Percentiles rank a stretch among this genome's conserved stretches.
These are phyloP conservation scores for Nycticebus coucang DNA, from an alignment of 2,113 vertebrate genomes.

Conservation along the genomic window DNA sequence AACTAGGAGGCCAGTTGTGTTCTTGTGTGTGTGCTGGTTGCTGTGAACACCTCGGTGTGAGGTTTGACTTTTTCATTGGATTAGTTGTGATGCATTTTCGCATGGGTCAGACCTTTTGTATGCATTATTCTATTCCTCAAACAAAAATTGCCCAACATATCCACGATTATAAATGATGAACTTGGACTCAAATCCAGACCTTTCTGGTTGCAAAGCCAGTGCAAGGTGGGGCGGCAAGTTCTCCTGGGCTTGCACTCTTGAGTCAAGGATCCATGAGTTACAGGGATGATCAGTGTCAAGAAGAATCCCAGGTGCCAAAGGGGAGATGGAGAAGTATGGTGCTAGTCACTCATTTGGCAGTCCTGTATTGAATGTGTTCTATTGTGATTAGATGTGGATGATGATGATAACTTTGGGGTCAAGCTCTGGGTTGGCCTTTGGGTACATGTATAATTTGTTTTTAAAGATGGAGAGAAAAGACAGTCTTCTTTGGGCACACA, in stretches of 20 bases:
- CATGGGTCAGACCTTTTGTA: not conserved
- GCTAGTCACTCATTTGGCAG: fast-evolving
- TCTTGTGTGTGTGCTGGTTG: not conserved
- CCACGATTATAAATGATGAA: not conserved
- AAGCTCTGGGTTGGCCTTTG: not conserved
- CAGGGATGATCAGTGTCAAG: not conserved
- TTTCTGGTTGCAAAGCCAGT: not conserved
- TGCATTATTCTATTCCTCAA: not conserved
- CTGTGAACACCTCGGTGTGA: not conserved
- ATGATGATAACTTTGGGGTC: not conserved
- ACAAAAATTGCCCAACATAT: fast-evolving
- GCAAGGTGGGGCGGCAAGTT: fast-evolving
- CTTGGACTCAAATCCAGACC: not conserved
- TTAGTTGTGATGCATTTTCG: not conserved
- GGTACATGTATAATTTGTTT: not conserved
- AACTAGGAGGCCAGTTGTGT: not conserved
- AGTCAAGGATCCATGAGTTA: fast-evolving
- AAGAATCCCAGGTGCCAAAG: fast-evolving
- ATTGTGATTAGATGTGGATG: fast-evolving
- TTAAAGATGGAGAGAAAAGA: not conserved
- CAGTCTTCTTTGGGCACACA: not conserved
- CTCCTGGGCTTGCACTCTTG: not conserved
- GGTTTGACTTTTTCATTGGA: not conserved
- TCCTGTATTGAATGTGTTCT: not conserved
- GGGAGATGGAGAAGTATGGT: fast-evolving